These are phyloP conservation scores for Melinopterus prodromus DNA, from an alignment of 2,888 invertebrate genomes.

Conservation along the genomic window DNA sequence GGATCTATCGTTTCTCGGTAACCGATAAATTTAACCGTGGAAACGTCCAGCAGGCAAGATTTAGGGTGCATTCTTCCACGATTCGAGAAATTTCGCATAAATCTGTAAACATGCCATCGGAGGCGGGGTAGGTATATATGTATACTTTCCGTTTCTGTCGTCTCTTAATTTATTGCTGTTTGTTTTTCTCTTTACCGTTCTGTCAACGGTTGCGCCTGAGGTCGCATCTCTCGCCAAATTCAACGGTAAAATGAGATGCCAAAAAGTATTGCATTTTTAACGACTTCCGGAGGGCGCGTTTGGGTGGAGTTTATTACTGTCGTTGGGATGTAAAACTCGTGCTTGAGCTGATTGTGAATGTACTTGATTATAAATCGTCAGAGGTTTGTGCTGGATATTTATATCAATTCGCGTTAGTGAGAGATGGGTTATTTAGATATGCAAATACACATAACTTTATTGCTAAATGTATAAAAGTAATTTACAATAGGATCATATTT, in stretches of 20 bases:
- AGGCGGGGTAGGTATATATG: neutral
- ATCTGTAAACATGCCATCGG: constrained; percentile 21
- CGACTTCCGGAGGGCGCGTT: constrained; percentile 7
- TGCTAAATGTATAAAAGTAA: no score
- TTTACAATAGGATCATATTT: no score
- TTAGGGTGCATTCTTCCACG: constrained; percentile 32
- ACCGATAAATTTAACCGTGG: constrained; percentile 25
- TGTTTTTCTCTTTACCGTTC: constrained; percentile 10
- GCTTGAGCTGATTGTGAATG: no score
- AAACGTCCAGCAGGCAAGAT: constrained; percentile 28
- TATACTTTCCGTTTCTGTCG: neutral
- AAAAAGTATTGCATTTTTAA: neutral
- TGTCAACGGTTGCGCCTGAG: neutral
- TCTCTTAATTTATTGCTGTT: constrained; percentile 17
- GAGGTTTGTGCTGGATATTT: no score
- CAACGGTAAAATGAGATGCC: neutral
- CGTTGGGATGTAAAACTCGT: neutral
- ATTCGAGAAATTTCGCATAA: constrained; percentile 32
- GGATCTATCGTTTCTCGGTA: constrained; percentile 27
- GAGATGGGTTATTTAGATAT: no score
- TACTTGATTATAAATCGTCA: no score
- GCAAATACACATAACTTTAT: no score
- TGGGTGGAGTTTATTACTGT: neutral
- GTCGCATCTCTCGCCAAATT: neutral
- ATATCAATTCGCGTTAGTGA: no score